A percentile compares a stretch with the other conserved stretches of the same genome.
These are phyloP conservation scores for Cassiopea xamachana DNA, from an alignment of 30 jellyfish, hydroid and myxozoan species.

Conservation along the genomic window DNA sequence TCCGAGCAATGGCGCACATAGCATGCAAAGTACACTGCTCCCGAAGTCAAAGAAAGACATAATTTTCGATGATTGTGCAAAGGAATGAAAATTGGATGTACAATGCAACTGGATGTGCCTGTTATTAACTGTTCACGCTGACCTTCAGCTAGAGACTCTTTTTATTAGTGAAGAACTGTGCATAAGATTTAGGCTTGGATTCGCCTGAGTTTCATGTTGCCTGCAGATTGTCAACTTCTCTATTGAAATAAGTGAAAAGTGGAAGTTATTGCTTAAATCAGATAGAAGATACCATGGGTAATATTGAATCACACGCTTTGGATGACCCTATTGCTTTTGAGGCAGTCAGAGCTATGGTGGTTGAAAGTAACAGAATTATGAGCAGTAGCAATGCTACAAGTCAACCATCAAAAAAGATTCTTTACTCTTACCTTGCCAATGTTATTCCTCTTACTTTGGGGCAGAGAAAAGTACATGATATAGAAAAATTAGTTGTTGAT, in stretches of 20 bases:
- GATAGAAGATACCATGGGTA: constrained; percentile 33
- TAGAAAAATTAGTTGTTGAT: constrained; percentile 58
- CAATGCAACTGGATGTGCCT: no score
- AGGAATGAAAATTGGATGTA: no score
- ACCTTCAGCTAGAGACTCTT: no score
- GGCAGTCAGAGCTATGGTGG: constrained; percentile 38
- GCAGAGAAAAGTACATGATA: constrained; percentile 44
- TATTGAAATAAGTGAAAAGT: not conserved
- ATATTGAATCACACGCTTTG: constrained; percentile 32
- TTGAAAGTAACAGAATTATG: constrained; percentile 13
- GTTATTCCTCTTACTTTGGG: constrained; percentile 38
- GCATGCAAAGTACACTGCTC: no score
- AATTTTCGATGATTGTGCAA: no score
- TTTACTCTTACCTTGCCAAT: constrained; percentile 43
- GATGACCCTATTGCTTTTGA: not conserved
- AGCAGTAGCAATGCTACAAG: not conserved
- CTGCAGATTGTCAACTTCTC: not conserved
- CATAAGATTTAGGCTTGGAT: no score
- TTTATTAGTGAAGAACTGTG: no score
- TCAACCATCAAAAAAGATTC: not conserved
- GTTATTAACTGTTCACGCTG: no score
- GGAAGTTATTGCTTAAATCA: not conserved
- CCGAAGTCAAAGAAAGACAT: no score
- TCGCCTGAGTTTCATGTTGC: not conserved
- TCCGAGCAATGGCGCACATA: no score